A percentile compares a stretch with the other conserved stretches of the same genome.
Evolutionary conservation across 92 coral and sea anemone genomes (phyloP).

Genomic region (Zoanthus sociatus): DNA sequence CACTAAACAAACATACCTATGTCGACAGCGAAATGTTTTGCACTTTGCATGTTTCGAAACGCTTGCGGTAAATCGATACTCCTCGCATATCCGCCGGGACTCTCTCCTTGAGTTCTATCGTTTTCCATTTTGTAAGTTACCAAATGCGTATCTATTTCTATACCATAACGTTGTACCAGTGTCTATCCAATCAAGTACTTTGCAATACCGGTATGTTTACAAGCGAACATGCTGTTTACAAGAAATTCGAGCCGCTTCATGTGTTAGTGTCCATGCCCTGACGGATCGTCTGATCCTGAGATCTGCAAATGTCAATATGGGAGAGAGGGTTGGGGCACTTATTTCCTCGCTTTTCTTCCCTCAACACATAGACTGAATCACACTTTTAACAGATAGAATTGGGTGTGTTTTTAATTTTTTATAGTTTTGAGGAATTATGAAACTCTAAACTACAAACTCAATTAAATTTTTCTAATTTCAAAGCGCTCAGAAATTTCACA

Average conservation of each 20-base stretch:
- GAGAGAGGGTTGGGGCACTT: no score
- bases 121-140: constrained; percentile 52
- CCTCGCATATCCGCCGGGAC: constrained; percentile 75
- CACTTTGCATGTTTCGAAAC: constrained; percentile 91
- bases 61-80: constrained; percentile 90
- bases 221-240: neutral
- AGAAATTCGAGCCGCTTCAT: neutral
- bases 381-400: no score
- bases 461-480: no score
- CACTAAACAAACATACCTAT: constrained; percentile 74
- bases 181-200: neutral
- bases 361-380: no score
- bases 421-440: no score
- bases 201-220: constrained; percentile 12
- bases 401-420: no score
- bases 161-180: neutral
- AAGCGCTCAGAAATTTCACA: neutral
- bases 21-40: constrained; percentile 94
- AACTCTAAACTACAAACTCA: no score
- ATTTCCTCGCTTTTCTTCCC: no score
- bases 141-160: neutral
- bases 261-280: constrained; percentile 63
- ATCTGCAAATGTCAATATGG: no score
- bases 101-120: constrained; percentile 36
- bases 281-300: neutral